Evolutionary conservation across 2,888 invertebrate genomes (phyloP).

Genomic region (Himalopsyche japonica): DNA sequence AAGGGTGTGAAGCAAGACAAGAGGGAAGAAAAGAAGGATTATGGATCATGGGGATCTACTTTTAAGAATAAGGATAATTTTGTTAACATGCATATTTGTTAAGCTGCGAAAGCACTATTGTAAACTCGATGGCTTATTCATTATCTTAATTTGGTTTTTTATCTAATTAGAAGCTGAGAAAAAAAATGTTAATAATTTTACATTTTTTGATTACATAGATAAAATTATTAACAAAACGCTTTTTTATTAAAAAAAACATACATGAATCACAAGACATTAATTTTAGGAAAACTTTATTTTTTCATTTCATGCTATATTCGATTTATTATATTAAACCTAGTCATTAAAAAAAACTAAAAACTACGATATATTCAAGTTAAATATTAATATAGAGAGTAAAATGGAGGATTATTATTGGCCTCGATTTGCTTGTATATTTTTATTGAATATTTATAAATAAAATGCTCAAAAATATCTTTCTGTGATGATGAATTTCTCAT

Average conservation of each 20-base stretch:
- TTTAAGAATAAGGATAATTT: slow-evolving; percentile 77
- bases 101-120: slow-evolving; percentile 41
- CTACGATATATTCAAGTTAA: not conserved
- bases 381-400: not conserved
- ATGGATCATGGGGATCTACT: slow-evolving; percentile 72
- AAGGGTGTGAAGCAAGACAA: slow-evolving; percentile 37
- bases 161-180: not conserved
- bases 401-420: not conserved
- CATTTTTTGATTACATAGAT: not conserved
- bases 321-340: not conserved
- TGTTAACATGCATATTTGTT: slow-evolving; percentile 71
- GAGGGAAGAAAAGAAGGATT: slow-evolving; percentile 54
- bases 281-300: not conserved
- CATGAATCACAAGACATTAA: not conserved
- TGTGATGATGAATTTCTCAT: not conserved
- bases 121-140: not conserved
- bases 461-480: not conserved
- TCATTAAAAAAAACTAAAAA: not conserved
- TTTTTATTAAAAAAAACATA: not conserved
- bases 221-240: not conserved
- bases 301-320: not conserved
- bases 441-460: not conserved
- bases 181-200: not conserved
- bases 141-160: not conserved
- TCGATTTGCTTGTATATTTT: not conserved